These are phyloP conservation scores for Tenthredo scrophulariae DNA, from an alignment of 2,888 invertebrate genomes.

Conservation along the genomic window DNA sequence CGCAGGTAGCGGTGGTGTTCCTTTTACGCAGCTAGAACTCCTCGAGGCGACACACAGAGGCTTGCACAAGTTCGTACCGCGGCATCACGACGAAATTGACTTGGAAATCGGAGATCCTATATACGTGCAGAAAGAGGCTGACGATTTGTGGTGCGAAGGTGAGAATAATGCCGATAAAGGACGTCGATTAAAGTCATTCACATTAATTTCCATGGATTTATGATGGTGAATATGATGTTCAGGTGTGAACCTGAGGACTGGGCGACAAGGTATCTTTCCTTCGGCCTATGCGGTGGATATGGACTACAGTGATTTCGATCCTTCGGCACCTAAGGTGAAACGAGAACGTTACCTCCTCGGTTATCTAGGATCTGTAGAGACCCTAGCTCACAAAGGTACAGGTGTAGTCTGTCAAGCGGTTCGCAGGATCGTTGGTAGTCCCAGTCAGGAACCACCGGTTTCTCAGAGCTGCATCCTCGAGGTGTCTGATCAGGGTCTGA, in stretches of 20 bases:
- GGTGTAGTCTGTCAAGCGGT: constrained; percentile 96
- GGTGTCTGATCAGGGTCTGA: constrained; percentile 96
- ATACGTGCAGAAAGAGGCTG: constrained; percentile 97
- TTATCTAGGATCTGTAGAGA: constrained; percentile 98
- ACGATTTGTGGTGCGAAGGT: constrained; percentile 99
- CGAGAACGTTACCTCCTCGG: constrained; percentile 93
- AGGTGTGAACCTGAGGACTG: constrained; percentile 97
- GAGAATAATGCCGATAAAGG: constrained; percentile 59
- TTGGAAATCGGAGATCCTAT: constrained; percentile 98
- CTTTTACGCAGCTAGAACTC: constrained; percentile 90
- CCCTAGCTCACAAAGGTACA: constrained; percentile 97
- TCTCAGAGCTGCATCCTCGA: constrained; percentile 94
- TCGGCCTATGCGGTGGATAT: constrained; percentile 98
- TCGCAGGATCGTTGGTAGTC: constrained; percentile 87
- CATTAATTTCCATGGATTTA: neutral
- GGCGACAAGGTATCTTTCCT: constrained; percentile 96
- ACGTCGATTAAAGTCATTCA: neutral
- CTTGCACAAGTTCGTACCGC: constrained; percentile 96
- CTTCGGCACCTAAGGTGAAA: constrained; percentile 90
- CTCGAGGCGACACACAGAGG: constrained; percentile 97
- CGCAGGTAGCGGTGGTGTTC: constrained; percentile 85
- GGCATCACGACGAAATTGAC: constrained; percentile 97
- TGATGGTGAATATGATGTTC: constrained; percentile 48
- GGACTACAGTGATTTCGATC: constrained; percentile 97
- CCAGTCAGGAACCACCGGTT: constrained; percentile 84